phyloP scores from a whole-genome alignment of 2,888 invertebrate genomes.

The Koerneria pararmatus region DNA sequence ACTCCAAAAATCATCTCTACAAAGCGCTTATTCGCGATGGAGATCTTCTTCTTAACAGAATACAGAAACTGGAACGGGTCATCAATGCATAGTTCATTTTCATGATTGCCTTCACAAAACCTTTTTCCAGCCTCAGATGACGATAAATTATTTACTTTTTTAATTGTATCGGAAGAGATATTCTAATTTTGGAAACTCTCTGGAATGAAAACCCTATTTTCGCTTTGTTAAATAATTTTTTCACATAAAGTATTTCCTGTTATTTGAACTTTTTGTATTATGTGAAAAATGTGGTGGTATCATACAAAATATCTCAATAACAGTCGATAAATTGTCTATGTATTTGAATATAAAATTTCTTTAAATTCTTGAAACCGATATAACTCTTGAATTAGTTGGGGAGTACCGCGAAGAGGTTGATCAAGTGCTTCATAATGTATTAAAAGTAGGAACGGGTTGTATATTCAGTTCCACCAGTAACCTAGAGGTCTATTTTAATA shows the following conservation, averaged over 20 bases:
- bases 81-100: conserved; percentile 77
- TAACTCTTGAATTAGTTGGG: too few relatives aligned
- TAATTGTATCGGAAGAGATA: not conserved
- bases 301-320: not conserved
- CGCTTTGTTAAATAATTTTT: too few relatives aligned
- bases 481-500: too few relatives aligned
- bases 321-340: too few relatives aligned
- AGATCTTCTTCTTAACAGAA: conserved; percentile 89
- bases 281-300: not conserved
- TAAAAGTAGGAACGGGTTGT: too few relatives aligned
- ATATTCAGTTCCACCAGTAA: too few relatives aligned
- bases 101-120: not conserved
- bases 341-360: too few relatives aligned
- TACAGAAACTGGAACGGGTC: conserved; percentile 95
- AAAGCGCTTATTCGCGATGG: conserved; percentile 83
- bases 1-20: conserved; percentile 85
- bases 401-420: too few relatives aligned
- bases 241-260: not conserved
- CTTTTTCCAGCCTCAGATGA: not conserved
- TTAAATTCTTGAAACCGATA: too few relatives aligned
- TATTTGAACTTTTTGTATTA: conserved; percentile 3
- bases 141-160: not conserved
- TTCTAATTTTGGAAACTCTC: not conserved
- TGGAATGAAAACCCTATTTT: not conserved
- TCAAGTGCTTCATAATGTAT: too few relatives aligned